Evolutionary conservation across 2,113 vertebrate species (phyloP).

Genomic region (Chaenogobius annularis): DNA sequence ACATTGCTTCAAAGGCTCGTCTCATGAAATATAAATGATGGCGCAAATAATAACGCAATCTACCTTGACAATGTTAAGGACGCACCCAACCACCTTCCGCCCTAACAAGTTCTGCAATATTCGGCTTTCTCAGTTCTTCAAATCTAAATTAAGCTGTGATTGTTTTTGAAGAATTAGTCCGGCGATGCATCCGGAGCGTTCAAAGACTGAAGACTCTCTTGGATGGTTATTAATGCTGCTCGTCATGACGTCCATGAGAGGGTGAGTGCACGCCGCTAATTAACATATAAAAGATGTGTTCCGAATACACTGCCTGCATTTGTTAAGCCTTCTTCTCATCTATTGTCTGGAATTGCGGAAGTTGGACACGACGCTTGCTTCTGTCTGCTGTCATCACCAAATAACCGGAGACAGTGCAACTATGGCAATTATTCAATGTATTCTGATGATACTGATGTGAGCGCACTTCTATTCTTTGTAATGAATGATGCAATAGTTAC

Average conservation of each 20-base stretch:
- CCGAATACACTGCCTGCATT: conserved; percentile 27
- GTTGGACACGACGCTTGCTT: conserved; percentile 38
- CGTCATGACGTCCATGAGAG: conserved; percentile 15
- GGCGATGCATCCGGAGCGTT: neutral
- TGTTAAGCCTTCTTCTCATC: conserved; percentile 57
- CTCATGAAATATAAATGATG: neutral
- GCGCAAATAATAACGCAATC: neutral
- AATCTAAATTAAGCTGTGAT: neutral
- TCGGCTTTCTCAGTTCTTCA: neutral
- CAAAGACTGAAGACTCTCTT: neutral
- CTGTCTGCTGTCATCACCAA: conserved; percentile 43
- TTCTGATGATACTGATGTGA: conserved; percentile 64
- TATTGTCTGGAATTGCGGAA: conserved; percentile 26
- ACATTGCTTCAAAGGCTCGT: neutral
- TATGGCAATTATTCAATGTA: conserved; percentile 62
- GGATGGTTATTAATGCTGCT: conserved; percentile 1
- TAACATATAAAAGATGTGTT: conserved; percentile 27
- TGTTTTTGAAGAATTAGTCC: neutral
- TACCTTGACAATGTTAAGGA: neutral
- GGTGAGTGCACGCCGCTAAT: conserved; percentile 35
- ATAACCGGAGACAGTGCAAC: conserved; percentile 59
- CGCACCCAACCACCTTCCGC: neutral
- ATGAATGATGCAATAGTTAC: conserved; percentile 71
- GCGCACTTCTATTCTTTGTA: conserved; percentile 53
- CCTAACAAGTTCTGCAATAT: neutral